These are phyloP conservation scores for Clarias magur DNA, from an alignment of 2,113 vertebrate genomes.

Conservation along the genomic window DNA sequence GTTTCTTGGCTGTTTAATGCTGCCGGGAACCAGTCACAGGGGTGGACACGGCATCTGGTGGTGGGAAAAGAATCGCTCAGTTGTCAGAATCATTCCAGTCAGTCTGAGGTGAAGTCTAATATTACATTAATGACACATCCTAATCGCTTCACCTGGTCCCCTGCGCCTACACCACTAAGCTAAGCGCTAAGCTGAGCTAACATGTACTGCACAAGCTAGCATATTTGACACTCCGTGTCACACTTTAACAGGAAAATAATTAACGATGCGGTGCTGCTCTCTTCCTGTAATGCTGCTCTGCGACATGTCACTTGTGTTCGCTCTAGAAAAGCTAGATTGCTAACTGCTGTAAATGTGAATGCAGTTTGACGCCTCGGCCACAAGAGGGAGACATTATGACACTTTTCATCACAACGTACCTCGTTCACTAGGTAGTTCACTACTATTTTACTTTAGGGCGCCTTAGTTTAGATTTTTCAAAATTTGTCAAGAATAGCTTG, in stretches of 20 bases:
- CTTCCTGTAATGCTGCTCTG: background rate
- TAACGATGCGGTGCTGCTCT: background rate
- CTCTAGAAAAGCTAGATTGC: background rate
- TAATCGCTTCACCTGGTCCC: too few relatives aligned
- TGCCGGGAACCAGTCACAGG: too few relatives aligned
- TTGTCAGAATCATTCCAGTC: too few relatives aligned
- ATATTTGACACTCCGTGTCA: background rate
- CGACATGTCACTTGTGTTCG: background rate
- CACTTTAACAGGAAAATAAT: background rate
- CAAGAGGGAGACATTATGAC: constrained; percentile 5
- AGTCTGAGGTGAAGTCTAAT: too few relatives aligned
- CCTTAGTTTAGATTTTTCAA: background rate
- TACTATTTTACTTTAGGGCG: background rate
- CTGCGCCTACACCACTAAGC: too few relatives aligned
- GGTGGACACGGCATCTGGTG: too few relatives aligned
- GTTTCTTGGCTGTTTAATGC: too few relatives aligned
- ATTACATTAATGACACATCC: too few relatives aligned
- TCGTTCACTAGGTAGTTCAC: background rate
- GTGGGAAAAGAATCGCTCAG: too few relatives aligned
- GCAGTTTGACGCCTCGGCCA: background rate
- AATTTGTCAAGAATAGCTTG: too few relatives aligned
- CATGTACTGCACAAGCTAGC: background rate
- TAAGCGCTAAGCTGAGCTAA: background rate
- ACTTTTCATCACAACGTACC: background rate
- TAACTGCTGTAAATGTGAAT: background rate